phyloP scores from a whole-genome alignment of 2,888 invertebrate species.

The Priocnemis perturbator region DNA sequence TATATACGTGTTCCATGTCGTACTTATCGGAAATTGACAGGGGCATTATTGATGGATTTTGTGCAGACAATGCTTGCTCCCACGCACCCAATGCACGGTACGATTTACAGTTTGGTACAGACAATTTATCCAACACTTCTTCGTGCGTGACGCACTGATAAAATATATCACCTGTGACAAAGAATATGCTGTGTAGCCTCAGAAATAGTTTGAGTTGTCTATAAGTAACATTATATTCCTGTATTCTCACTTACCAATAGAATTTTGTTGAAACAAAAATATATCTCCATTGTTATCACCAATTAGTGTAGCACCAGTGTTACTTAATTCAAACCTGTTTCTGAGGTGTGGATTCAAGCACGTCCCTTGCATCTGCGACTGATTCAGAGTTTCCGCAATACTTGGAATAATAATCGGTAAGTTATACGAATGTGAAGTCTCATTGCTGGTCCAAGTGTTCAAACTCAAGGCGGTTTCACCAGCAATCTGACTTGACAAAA shows the following conservation, averaged over 20 bases:
- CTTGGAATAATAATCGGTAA: conserved; percentile 65
- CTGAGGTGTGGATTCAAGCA: conserved; percentile 66
- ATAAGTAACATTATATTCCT: not conserved
- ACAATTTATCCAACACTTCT: conserved; percentile 51
- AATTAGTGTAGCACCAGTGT: conserved; percentile 59
- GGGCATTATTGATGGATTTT: conserved; percentile 54
- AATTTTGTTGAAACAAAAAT: conserved; percentile 67
- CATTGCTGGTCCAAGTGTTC: conserved; percentile 64
- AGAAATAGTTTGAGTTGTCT: not conserved
- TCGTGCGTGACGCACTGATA: conserved; percentile 69
- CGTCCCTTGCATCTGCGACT: conserved; percentile 62
- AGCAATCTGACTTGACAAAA: conserved; percentile 64
- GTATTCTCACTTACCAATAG: conserved; percentile 58
- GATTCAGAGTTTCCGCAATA: conserved; percentile 61
- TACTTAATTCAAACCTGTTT: conserved; percentile 62
- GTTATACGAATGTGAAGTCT: conserved; percentile 60
- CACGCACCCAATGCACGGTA: conserved; percentile 62
- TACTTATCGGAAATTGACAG: conserved; percentile 57
- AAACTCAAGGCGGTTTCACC: conserved; percentile 65
- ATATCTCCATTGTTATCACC: conserved; percentile 48
- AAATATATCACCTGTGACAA: conserved; percentile 66
- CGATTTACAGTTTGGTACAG: conserved; percentile 60
- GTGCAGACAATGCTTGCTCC: conserved; percentile 57
- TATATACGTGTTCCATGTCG: conserved; percentile 57
- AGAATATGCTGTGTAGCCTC: not conserved